Evolutionary conservation across 2,888 invertebrate species (phyloP).

Genomic region (Drosophila kambysellisi): DNA sequence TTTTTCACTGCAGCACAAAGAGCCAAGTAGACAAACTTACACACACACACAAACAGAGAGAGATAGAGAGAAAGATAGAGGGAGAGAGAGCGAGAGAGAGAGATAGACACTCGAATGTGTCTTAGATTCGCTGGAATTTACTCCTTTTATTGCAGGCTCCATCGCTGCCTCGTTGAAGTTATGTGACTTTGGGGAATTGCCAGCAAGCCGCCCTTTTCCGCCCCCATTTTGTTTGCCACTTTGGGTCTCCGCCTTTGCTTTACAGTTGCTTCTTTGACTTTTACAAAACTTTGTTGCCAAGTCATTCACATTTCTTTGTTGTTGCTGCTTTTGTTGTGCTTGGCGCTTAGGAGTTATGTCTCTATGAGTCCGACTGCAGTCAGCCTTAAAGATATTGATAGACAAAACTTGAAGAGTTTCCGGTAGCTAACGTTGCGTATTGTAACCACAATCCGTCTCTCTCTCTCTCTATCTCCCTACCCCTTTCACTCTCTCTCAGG

Average conservation of each 20-base stretch:
- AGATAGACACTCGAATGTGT: conserved; percentile 26
- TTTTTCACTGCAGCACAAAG: conserved; percentile 55
- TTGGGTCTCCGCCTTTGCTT: conserved; percentile 55
- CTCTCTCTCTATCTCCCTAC: not conserved
- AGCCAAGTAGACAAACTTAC: conserved; percentile 23
- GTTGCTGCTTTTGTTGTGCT: not conserved
- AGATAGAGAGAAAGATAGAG: not conserved
- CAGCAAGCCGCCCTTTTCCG: conserved; percentile 19
- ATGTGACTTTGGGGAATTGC: conserved; percentile 78
- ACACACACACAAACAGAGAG: not conserved
- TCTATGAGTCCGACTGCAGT: conserved; percentile 31
- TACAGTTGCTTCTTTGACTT: conserved; percentile 71
- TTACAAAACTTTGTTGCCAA: conserved; percentile 72
- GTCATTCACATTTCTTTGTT: conserved; percentile 31
- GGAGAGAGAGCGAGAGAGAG: not conserved
- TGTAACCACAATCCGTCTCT: conserved; percentile 16
- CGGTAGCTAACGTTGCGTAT: conserved; percentile 74
- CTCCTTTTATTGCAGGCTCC: conserved; percentile 45
- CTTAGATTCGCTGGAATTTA: conserved; percentile 64
- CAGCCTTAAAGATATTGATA: conserved; percentile 63
- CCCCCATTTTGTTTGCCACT: conserved; percentile 55
- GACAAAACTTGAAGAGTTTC: conserved; percentile 69
- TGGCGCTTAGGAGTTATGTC: conserved; percentile 62
- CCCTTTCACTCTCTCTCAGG: not conserved
- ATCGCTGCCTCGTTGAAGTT: conserved; percentile 61